These are phyloP conservation scores for Adrianichthys oophorus DNA, from an alignment of 2,797 vertebrate genomes.

Conservation along the genomic window DNA sequence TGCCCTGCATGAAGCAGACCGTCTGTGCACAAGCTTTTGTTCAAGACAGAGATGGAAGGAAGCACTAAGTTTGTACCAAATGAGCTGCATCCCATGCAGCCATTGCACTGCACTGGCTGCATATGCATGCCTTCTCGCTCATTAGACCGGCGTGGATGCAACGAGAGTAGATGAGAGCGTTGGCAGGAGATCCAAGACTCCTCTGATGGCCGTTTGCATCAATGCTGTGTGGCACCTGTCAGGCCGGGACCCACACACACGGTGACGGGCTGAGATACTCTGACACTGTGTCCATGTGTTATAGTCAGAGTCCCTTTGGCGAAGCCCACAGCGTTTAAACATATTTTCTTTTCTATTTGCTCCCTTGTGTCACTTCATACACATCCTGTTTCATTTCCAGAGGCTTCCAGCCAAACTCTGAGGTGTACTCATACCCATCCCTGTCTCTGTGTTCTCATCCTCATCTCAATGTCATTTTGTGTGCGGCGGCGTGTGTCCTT, in stretches of 20 bases:
- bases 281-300: slow-evolving; percentile 41
- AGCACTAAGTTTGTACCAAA: slow-evolving; percentile 42
- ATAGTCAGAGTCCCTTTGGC: slow-evolving; percentile 45
- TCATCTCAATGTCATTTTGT: slow-evolving; percentile 10
- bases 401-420: slow-evolving; percentile 40
- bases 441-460: neutral
- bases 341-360: slow-evolving; percentile 39
- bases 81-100: slow-evolving; percentile 38
- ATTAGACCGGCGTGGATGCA: slow-evolving; percentile 54
- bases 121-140: slow-evolving; percentile 49
- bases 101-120: slow-evolving; percentile 22
- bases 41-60: slow-evolving; percentile 17
- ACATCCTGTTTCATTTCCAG: slow-evolving; percentile 39
- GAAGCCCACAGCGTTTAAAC: slow-evolving; percentile 46
- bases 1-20: slow-evolving; percentile 30
- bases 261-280: slow-evolving; percentile 54
- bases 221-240: slow-evolving; percentile 75
- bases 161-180: slow-evolving; percentile 70
- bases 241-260: slow-evolving; percentile 44
- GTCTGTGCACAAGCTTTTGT: slow-evolving; percentile 26
- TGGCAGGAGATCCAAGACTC: slow-evolving; percentile 84
- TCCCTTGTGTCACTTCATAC: slow-evolving; percentile 48
- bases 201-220: slow-evolving; percentile 85
- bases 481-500: slow-evolving; percentile 39
- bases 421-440: slow-evolving; percentile 34